Percentiles rank a stretch among this genome's conserved stretches.
Evolutionary conservation across 2,888 invertebrate genomes (phyloP).

Genomic region (Agrenia bidenticulata): DNA sequence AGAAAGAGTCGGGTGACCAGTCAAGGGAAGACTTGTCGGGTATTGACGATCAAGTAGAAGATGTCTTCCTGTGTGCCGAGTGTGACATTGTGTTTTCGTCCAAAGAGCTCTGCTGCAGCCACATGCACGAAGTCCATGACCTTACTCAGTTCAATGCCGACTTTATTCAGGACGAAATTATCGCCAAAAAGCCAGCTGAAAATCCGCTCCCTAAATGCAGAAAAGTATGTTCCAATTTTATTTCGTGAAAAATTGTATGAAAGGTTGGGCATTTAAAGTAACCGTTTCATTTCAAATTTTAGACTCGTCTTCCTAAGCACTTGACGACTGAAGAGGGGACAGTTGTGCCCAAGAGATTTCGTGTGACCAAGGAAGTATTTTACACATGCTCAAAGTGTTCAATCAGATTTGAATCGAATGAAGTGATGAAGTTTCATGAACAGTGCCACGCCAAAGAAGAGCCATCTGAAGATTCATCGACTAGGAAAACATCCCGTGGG

Average conservation of each 20-base stretch:
- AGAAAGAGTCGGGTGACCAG: neutral
- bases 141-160: conserved; percentile 43
- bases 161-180: conserved; percentile 40
- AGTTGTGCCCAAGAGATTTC: conserved; percentile 39
- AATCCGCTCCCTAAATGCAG: neutral
- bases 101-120: conserved; percentile 45
- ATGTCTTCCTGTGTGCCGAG: conserved; percentile 48
- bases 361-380: conserved; percentile 36
- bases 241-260: too few relatives aligned
- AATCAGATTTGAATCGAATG: conserved; percentile 38
- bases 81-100: conserved; percentile 49
- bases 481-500: neutral
- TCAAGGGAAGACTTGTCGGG: neutral
- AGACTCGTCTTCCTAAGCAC: conserved; percentile 37
- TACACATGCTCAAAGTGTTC: conserved; percentile 43
- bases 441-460: conserved; percentile 39
- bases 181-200: conserved; percentile 11
- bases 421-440: conserved; percentile 46
- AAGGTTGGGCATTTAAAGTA: neutral
- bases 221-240: too few relatives aligned
- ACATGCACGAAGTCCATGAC: conserved; percentile 47
- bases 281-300: conserved; percentile 21
- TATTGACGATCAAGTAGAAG: conserved; percentile 27
- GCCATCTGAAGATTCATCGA: neutral
- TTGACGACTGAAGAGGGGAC: conserved; percentile 32